These are phyloP conservation scores for Stegodyphus dumicola DNA, from an alignment of 1,140 invertebrate genomes.

Conservation along the genomic window DNA sequence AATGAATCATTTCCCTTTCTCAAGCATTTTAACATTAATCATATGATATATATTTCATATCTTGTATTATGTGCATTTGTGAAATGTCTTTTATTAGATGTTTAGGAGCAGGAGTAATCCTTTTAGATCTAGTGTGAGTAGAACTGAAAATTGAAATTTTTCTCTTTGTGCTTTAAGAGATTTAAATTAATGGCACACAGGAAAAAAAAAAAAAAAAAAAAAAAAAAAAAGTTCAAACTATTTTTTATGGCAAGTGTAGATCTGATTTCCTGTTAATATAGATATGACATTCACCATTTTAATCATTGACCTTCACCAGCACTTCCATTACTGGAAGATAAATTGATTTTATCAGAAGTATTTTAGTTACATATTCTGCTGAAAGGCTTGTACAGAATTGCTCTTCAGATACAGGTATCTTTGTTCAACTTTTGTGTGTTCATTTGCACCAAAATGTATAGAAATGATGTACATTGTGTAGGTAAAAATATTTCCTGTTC, in stretches of 20 bases:
- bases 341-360: conserved; percentile 40
- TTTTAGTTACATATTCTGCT: conserved; percentile 40
- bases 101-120: conserved; percentile 27
- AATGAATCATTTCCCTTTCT: conserved; percentile 18
- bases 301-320: conserved; percentile 9
- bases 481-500: no score
- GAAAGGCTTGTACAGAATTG: conserved; percentile 36
- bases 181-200: conserved; percentile 32
- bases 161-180: conserved; percentile 10
- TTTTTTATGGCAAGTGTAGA: conserved; percentile 39
- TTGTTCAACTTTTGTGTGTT: no score
- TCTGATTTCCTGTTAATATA: conserved; percentile 35
- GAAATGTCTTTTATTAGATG: conserved; percentile 42
- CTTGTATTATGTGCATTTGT: conserved; percentile 56
- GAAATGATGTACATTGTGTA: no score
- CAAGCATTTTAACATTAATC: conserved; percentile 56
- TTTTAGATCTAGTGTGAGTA: conserved; percentile 7
- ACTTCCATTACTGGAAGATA: conserved; percentile 7
- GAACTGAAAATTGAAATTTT: conserved; percentile 15
- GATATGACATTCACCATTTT: conserved; percentile 28
- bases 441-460: no score
- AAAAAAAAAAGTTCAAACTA: conserved; percentile 17
- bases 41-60: conserved; percentile 44
- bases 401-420: conserved; percentile 8
- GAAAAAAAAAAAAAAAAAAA: not conserved